A percentile compares a stretch with the other conserved stretches of the same genome.
Conservation (phyloP, 2,797 vertebrate genomes). For the Sebastes matsubarae region DNA sequence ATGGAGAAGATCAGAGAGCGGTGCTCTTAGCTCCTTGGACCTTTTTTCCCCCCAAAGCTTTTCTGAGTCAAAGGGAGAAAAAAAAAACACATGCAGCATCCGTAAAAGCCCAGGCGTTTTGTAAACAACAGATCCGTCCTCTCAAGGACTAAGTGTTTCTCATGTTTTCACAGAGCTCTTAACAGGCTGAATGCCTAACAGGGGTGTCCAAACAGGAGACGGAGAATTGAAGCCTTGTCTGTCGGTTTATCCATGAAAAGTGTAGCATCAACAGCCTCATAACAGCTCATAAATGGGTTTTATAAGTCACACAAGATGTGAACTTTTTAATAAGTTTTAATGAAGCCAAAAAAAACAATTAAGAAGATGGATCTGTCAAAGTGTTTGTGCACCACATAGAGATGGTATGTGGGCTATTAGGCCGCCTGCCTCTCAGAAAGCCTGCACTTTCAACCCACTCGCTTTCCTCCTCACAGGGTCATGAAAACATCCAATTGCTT, state of each 20-base stretch:
- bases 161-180: conserved; percentile 67
- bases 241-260: conserved; percentile 42
- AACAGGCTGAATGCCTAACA: conserved; percentile 61
- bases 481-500: conserved; percentile 69
- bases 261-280: conserved; percentile 15
- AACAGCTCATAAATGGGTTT: conserved; percentile 35
- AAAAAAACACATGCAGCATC: conserved; percentile 32
- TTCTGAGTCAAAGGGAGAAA: conserved; percentile 41
- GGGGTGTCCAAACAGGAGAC: conserved; percentile 40
- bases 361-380: conserved; percentile 25
- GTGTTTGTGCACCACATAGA: neutral
- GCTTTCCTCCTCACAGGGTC: conserved; percentile 53
- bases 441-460: conserved; percentile 66
- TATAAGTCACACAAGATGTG: conserved; percentile 9
- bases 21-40: conserved; percentile 37
- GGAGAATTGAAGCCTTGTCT: conserved; percentile 36
- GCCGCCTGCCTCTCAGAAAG: conserved; percentile 39
- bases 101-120: conserved; percentile 62
- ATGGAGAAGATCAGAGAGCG: conserved; percentile 54
- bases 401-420: conserved; percentile 38
- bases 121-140: conserved; percentile 65
- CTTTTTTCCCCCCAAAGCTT: conserved; percentile 36
- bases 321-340: conserved; percentile 35
- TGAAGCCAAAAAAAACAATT: conserved; percentile 24
- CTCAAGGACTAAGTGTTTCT: conserved; percentile 66